Percentiles rank a stretch among this genome's conserved stretches.
Evolutionary conservation across 2,797 vertebrate species (phyloP).

Genomic region (Lophotriccus pileatus): DNA sequence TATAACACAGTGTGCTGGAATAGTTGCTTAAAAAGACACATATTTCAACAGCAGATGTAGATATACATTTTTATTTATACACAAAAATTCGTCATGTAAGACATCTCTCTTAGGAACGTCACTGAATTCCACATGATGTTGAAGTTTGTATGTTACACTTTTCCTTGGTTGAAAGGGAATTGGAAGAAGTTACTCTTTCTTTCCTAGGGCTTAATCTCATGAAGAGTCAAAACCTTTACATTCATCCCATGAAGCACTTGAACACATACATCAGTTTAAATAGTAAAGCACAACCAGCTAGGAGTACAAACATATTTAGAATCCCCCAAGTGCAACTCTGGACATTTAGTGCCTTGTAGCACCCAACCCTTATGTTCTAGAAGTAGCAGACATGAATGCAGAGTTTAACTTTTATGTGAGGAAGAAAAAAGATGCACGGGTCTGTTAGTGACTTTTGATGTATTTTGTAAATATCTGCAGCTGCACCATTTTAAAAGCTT

Average conservation of each 20-base stretch:
- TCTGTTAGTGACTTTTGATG: background rate
- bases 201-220: background rate
- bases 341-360: background rate
- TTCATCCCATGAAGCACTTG: background rate
- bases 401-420: background rate
- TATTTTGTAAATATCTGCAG: background rate
- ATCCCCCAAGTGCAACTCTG: background rate
- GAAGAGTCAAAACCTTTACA: background rate
- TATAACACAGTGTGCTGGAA: background rate
- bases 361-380: background rate
- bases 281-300: background rate
- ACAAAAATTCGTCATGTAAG: background rate
- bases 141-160: background rate
- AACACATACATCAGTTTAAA: background rate
- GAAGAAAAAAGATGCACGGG: background rate
- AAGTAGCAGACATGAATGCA: background rate
- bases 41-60: background rate
- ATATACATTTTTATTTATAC: background rate
- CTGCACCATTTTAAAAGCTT: constrained; percentile 55
- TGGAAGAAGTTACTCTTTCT: background rate
- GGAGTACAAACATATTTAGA: background rate
- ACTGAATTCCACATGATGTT: background rate
- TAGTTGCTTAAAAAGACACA: background rate
- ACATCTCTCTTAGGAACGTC: background rate
- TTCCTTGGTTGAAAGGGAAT: background rate